These are phyloP conservation scores for Leucosticte australis DNA, from an alignment of 2,113 vertebrate genomes.

Conservation along the genomic window DNA sequence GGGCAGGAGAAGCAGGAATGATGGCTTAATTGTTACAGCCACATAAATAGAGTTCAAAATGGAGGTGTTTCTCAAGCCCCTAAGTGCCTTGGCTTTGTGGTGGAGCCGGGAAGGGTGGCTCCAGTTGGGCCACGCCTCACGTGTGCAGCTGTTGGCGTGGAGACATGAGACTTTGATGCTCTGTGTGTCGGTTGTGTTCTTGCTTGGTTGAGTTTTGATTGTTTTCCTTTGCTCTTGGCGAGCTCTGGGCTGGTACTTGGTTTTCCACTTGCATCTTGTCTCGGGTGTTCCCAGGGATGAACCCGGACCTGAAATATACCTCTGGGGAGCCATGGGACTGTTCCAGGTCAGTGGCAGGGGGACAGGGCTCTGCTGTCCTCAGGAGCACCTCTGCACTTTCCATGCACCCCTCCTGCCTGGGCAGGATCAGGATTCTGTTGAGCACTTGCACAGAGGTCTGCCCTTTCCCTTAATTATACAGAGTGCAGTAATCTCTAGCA, in stretches of 20 bases:
- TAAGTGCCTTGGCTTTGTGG: not conserved
- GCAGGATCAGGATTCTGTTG: not conserved
- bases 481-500: not conserved
- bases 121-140: accelerated
- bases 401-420: not conserved
- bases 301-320: not conserved
- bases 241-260: not conserved
- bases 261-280: not conserved
- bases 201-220: not conserved
- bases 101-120: not conserved
- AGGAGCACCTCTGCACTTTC: not conserved
- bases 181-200: not conserved
- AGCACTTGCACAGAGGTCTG: not conserved
- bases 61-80: not conserved
- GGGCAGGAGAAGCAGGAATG: not conserved
- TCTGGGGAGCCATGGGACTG: accelerated
- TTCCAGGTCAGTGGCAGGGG: not conserved
- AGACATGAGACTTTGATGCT: accelerated
- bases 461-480: not conserved
- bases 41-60: not conserved
- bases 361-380: not conserved
- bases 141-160: accelerated
- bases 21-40: not conserved
- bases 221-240: not conserved
- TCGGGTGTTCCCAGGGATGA: accelerated